Conservation (phyloP, 2,113 vertebrate genomes). For the Labeo catla region DNA sequence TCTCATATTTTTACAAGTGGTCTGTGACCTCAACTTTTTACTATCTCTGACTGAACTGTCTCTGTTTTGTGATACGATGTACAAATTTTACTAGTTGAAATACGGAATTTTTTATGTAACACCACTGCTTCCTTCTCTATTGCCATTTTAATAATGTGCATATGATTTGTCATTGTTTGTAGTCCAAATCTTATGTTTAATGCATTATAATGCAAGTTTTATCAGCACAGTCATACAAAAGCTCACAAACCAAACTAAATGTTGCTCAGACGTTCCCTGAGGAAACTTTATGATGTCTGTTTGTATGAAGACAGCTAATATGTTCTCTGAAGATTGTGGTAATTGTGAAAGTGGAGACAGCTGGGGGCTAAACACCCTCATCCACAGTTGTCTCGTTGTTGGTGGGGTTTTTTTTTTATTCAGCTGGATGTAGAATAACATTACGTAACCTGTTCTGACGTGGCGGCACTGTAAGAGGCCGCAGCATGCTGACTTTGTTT, state of each 20-base stretch:
- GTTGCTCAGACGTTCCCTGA: not conserved
- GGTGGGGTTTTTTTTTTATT: slow-evolving; percentile 33
- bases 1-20: not conserved
- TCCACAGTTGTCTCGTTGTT: slow-evolving; percentile 6
- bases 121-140: not conserved
- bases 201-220: not conserved
- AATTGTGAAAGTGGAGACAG: not conserved
- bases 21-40: not conserved
- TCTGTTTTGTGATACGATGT: too few species aligned
- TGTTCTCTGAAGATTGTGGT: not conserved
- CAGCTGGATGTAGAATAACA: not conserved
- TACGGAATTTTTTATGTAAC: not conserved
- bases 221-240: not conserved
- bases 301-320: slow-evolving; percentile 1
- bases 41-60: not conserved
- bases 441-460: slow-evolving; percentile 38
- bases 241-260: not conserved
- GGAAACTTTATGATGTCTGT: not conserved
- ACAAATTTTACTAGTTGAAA: not conserved
- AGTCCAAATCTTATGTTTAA: not conserved
- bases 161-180: not conserved
- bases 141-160: not conserved
- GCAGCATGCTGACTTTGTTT: slow-evolving; percentile 60
- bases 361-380: not conserved
- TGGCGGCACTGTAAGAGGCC: not conserved